Percentiles rank a stretch among this genome's conserved stretches.
Conservation (phyloP, 2,797 vertebrate species). For the Paguma larvata region DNA sequence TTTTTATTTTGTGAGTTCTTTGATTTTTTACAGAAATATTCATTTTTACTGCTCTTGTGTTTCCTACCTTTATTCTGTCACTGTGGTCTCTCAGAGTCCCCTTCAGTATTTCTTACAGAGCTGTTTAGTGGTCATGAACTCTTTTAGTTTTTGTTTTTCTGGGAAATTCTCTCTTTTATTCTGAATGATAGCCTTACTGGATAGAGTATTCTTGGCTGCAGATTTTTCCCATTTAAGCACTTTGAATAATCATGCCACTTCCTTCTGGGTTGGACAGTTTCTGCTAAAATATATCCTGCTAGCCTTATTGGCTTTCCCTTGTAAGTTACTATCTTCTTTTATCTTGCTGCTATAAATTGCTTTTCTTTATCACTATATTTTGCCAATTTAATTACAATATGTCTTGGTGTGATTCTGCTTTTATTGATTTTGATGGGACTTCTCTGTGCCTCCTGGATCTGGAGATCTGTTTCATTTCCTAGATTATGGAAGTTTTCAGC, state of each 20-base stretch:
- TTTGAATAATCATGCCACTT: neutral
- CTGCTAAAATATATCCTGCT: neutral
- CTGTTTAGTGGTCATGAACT: neutral
- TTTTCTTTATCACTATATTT: neutral
- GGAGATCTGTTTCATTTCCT: neutral
- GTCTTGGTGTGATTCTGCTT: neutral
- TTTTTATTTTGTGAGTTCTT: neutral
- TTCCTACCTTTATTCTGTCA: neutral
- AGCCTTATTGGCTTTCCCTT: neutral
- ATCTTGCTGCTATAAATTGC: neutral
- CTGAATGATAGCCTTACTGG: neutral
- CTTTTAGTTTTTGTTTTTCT: neutral
- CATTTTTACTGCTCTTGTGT: neutral
- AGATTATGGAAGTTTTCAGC: neutral
- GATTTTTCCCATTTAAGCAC: neutral
- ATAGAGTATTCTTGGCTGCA: neutral
- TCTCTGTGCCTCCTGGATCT: neutral
- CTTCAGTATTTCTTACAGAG: neutral
- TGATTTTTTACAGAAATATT: neutral
- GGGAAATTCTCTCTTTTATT: neutral
- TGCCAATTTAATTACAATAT: neutral
- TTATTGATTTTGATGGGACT: neutral
- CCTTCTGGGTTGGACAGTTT: neutral
- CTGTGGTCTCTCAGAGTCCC: neutral
- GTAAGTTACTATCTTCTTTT: neutral